These are phyloP conservation scores for Amphimallon solstitiale DNA, from an alignment of 2,888 invertebrate genomes.

Conservation along the genomic window DNA sequence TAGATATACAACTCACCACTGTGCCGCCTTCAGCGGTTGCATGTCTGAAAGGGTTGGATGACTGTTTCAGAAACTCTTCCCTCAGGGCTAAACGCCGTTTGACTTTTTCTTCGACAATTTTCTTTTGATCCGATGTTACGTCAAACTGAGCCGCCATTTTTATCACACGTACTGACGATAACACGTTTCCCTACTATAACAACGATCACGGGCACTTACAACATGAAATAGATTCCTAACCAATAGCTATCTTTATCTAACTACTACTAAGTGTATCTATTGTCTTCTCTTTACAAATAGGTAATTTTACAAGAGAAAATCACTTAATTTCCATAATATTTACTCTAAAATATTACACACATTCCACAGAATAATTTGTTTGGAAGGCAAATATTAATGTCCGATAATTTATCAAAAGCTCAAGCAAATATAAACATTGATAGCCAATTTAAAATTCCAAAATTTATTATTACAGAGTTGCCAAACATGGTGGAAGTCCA, in stretches of 20 bases:
- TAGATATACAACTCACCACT: slow-evolving; percentile 69
- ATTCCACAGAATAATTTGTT: too few species aligned
- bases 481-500: not conserved
- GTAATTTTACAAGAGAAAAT: too few species aligned
- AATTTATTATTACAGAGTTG: slow-evolving; percentile 15
- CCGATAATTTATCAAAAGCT: not conserved
- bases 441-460: not conserved
- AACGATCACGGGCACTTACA: too few species aligned
- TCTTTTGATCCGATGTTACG: slow-evolving; percentile 65
- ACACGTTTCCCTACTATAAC: not conserved
- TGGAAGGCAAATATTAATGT: too few species aligned
- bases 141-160: slow-evolving; percentile 66
- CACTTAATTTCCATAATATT: too few species aligned
- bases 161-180: slow-evolving; percentile 20
- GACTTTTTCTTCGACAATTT: slow-evolving; percentile 70
- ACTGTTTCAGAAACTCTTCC: slow-evolving; percentile 77
- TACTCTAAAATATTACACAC: too few species aligned
- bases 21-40: slow-evolving; percentile 73
- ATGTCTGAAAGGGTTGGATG: slow-evolving; percentile 77
- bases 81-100: slow-evolving; percentile 70
- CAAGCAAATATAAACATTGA: not conserved
- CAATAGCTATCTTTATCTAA: too few species aligned
- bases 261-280: too few species aligned
- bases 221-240: too few species aligned
- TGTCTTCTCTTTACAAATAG: too few species aligned